These are phyloP conservation scores for Salpingus planirostris DNA, from an alignment of 2,888 invertebrate species.

Conservation along the genomic window DNA sequence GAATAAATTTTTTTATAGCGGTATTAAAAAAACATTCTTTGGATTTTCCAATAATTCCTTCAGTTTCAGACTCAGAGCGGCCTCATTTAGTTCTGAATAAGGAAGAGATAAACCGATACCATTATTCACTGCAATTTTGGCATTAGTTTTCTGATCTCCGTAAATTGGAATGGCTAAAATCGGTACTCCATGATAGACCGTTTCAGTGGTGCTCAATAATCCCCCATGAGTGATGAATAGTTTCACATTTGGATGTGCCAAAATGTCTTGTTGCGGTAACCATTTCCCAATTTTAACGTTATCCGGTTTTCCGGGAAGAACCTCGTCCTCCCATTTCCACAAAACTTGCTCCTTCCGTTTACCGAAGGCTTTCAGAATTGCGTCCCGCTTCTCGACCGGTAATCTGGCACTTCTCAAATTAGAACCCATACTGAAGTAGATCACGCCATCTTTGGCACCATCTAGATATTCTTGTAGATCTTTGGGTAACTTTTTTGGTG, in stretches of 20 bases:
- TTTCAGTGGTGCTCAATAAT: conserved; percentile 42
- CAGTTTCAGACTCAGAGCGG: conserved; percentile 12
- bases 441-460: conserved; percentile 39
- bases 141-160: conserved; percentile 46
- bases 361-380: conserved; percentile 47
- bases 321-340: conserved; percentile 47
- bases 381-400: conserved; percentile 38
- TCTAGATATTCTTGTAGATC: conserved; percentile 30
- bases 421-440: conserved; percentile 44
- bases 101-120: conserved; percentile 36
- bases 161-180: conserved; percentile 46
- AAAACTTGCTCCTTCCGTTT: conserved; percentile 50
- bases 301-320: conserved; percentile 31
- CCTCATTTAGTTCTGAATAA: conserved; percentile 4
- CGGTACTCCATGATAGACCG: conserved; percentile 43
- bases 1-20: too few relatives aligned
- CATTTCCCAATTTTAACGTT: conserved; percentile 40
- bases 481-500: conserved; percentile 21
- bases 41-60: conserved; percentile 26
- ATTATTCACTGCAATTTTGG: conserved; percentile 36
- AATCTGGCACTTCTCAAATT: conserved; percentile 10
- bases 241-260: conserved; percentile 42
- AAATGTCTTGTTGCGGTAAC: conserved; percentile 38
- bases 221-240: conserved; percentile 46
- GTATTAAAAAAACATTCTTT: conserved; percentile 4